These are phyloP conservation scores for Tetranychus urticae DNA, from an alignment of 1,140 invertebrate genomes.

Conservation along the genomic window DNA sequence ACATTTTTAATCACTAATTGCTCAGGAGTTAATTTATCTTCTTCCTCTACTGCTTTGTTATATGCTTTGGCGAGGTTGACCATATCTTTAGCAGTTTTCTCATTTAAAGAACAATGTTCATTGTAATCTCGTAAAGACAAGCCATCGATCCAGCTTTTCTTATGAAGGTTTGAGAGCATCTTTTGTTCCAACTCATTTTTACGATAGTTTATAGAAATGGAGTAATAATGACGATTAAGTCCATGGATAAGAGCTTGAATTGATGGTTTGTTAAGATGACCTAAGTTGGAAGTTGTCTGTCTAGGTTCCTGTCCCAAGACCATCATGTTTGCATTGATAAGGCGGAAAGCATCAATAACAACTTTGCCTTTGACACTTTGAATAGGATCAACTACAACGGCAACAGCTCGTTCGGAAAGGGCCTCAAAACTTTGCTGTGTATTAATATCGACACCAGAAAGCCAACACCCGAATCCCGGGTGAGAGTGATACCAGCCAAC, in stretches of 20 bases:
- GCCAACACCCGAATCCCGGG: conserved; percentile 98
- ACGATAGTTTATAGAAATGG: conserved; percentile 96
- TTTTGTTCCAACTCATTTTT: conserved; percentile 97
- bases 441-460: conserved; percentile 97
- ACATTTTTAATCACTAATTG: conserved; percentile 99
- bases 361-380: conserved; percentile 91
- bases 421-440: conserved; percentile 99
- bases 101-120: conserved; percentile 59
- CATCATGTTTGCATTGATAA: conserved; percentile 99
- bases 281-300: conserved; percentile 95
- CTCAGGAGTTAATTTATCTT: conserved; percentile 99
- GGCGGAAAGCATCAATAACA: conserved; percentile 76
- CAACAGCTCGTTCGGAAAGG: conserved; percentile 87
- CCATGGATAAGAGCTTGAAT: conserved; percentile 97
- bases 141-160: conserved; percentile 99
- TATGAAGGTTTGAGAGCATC: conserved; percentile 95
- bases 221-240: conserved; percentile 96
- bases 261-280: conserved; percentile 95
- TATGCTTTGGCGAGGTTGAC: conserved; percentile 92
- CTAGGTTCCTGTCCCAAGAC: conserved; percentile 92
- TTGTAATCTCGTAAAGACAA: conserved; percentile 80
- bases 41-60: conserved; percentile 94
- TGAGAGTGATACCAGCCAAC: conserved; percentile 99
- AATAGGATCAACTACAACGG: conserved; percentile 98
- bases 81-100: conserved; percentile 86